Percentiles rank a stretch among this genome's conserved stretches.
Conservation (phyloP, 1,140 invertebrate species). For the Drosophila tropicalis region DNA sequence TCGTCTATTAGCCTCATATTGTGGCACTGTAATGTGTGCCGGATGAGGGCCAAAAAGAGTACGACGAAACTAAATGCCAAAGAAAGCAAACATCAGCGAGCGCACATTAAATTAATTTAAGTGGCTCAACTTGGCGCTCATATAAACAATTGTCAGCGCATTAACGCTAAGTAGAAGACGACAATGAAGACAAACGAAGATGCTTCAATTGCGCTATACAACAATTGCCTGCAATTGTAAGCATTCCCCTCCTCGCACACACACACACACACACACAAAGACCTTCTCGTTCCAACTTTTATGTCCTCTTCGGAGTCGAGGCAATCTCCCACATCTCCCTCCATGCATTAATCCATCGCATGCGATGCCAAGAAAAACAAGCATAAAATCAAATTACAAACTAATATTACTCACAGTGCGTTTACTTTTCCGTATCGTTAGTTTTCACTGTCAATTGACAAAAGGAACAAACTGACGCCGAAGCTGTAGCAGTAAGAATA, state of each 20-base stretch:
- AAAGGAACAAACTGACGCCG: conserved; percentile 33
- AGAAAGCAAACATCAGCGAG: conserved; percentile 19
- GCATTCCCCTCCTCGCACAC: background rate
- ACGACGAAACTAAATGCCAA: conserved; percentile 15
- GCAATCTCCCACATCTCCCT: background rate
- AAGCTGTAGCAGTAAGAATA: background rate
- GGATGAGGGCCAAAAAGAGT: conserved; percentile 33
- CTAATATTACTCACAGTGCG: conserved; percentile 81
- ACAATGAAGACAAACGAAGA: conserved; percentile 35
- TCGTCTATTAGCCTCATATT: background rate
- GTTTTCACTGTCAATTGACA: conserved; percentile 81
- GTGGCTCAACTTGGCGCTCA: conserved; percentile 59
- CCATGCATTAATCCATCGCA: conserved; percentile 4
- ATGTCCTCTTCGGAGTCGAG: conserved; percentile 6
- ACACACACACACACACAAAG: background rate
- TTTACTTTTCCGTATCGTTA: conserved; percentile 81
- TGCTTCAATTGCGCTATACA: conserved; percentile 5
- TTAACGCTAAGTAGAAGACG: conserved; percentile 62
- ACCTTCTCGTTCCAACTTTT: background rate
- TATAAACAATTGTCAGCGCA: conserved; percentile 70
- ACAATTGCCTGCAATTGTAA: conserved; percentile 63
- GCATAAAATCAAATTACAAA: conserved; percentile 81
- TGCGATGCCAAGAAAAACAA: conserved; percentile 35
- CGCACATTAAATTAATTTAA: conserved; percentile 66
- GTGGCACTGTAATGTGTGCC: background rate